Evolutionary conservation across 2,888 invertebrate genomes (phyloP).

Genomic region (Drosophila buzzatii): DNA sequence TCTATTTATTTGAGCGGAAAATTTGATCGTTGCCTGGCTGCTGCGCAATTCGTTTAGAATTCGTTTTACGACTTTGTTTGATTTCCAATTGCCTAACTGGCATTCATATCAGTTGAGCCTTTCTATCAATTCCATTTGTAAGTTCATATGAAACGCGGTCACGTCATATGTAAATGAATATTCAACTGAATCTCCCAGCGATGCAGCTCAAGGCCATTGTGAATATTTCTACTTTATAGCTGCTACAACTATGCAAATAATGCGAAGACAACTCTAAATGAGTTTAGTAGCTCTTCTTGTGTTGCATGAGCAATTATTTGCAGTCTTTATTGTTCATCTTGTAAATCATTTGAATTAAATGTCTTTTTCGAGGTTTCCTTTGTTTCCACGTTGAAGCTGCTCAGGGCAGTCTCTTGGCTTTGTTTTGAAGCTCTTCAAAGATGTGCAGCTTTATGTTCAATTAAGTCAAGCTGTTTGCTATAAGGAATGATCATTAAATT

Average conservation of each 20-base stretch:
- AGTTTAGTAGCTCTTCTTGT: not conserved
- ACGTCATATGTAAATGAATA: constrained; percentile 22
- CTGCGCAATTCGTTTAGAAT: constrained; percentile 43
- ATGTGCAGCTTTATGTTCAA: not conserved
- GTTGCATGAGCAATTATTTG: not conserved
- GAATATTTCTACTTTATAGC: constrained; percentile 4
- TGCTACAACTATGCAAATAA: not conserved
- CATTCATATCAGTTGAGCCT: constrained; percentile 23
- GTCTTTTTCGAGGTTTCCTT: constrained; percentile 13
- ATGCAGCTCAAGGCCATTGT: constrained; percentile 28
- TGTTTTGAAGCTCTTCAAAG: not conserved
- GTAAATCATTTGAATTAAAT: constrained; percentile 26
- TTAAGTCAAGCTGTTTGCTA: not conserved
- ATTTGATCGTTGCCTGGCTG: constrained; percentile 10
- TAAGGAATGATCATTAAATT: not conserved
- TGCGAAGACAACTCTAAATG: not conserved
- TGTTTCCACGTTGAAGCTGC: not conserved
- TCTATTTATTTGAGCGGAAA: constrained; percentile 14
- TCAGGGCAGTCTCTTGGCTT: not conserved
- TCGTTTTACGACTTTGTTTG: constrained; percentile 21
- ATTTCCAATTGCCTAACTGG: constrained; percentile 28
- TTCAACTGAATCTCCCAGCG: constrained; percentile 10
- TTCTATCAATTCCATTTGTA: constrained; percentile 14
- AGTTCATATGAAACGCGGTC: constrained; percentile 23
- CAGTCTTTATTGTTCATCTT: constrained; percentile 4